These are phyloP conservation scores for Chroicocephalus ridibundus DNA, from an alignment of 2,113 vertebrate species.

Conservation along the genomic window DNA sequence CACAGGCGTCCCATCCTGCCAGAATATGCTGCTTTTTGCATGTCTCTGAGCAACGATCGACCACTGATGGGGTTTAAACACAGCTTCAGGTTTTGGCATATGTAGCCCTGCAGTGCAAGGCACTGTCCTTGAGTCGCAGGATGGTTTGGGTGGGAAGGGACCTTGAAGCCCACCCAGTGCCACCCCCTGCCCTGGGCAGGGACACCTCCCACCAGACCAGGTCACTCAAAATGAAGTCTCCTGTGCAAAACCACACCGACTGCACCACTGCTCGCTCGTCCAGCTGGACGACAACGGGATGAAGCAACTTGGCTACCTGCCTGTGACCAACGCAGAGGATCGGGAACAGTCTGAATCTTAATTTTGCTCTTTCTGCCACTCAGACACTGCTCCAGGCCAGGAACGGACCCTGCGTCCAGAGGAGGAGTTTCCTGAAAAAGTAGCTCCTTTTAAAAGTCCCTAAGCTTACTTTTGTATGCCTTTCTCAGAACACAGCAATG, in stretches of 20 bases:
- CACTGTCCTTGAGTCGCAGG: too few relatives aligned
- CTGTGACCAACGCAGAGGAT: too few relatives aligned
- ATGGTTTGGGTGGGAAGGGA: neutral
- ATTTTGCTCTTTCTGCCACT: neutral
- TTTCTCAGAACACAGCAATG: neutral
- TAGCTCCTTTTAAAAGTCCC: neutral
- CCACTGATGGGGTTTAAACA: neutral
- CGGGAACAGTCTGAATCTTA: neutral
- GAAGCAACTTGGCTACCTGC: neutral
- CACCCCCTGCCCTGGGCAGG: neutral
- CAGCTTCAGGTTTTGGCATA: neutral
- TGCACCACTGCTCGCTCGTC: neutral
- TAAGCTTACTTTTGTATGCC: neutral
- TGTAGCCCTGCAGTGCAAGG: neutral
- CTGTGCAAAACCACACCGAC: neutral
- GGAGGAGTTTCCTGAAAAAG: accelerated
- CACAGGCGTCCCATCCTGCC: accelerated
- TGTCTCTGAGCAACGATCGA: neutral
- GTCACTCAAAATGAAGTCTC: neutral
- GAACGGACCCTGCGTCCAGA: accelerated
- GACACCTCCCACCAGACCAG: neutral
- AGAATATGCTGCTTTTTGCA: neutral
- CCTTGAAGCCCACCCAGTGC: neutral
- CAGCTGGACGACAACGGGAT: neutral
- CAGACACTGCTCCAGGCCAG: accelerated